These are phyloP conservation scores for Morphnarchus princeps DNA, from an alignment of 2,113 vertebrate species.

Conservation along the genomic window DNA sequence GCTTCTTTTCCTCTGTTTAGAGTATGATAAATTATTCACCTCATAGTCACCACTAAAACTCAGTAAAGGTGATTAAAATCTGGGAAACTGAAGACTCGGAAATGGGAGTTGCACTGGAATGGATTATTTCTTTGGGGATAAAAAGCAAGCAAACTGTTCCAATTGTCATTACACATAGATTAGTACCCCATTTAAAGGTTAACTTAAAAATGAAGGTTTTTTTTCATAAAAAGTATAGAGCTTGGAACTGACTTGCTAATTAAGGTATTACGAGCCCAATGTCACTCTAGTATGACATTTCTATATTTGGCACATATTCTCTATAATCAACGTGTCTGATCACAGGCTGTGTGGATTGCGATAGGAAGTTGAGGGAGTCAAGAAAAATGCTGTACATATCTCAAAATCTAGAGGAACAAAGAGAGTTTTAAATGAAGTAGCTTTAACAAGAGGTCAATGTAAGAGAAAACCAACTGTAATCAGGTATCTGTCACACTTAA, in stretches of 20 bases:
- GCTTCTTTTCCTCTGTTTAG: neutral
- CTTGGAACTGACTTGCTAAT: neutral
- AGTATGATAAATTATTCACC: conserved; percentile 49
- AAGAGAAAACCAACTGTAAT: neutral
- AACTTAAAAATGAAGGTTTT: fast-evolving
- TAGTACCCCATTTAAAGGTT: neutral
- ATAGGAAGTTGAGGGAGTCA: neutral
- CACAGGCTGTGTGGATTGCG: neutral
- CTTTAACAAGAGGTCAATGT: neutral
- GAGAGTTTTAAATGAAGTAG: neutral
- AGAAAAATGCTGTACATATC: neutral
- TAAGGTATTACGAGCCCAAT: neutral
- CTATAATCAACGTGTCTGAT: neutral
- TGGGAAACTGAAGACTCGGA: neutral
- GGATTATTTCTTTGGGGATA: neutral
- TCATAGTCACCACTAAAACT: neutral
- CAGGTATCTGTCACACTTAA: neutral
- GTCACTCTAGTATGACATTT: neutral
- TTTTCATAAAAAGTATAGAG: neutral
- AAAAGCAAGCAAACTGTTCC: neutral
- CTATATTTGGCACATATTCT: neutral
- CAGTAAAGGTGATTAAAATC: conserved; percentile 33
- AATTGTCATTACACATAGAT: neutral
- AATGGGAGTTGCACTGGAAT: neutral
- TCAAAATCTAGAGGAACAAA: neutral